Evolutionary conservation across 2,888 invertebrate species (phyloP), one percentile per base, ranked within the genome.

Genomic region (Helicoverpa assulta): DNA sequence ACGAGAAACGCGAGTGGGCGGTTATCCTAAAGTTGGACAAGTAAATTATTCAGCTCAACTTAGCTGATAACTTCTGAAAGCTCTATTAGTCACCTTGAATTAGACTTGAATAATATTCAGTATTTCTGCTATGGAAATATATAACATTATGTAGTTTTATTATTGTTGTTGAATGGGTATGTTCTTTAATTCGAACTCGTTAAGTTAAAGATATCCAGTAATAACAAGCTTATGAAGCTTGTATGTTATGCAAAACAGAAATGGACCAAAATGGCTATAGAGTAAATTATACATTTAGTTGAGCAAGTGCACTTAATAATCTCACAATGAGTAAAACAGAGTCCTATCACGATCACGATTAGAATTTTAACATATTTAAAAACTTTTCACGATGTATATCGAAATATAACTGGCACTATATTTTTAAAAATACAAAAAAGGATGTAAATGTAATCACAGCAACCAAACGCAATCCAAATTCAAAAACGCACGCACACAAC

Each of bases 401-500:
- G 2, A 37, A 37, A 37, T 37, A 37, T 37, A 40, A 40, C 40
- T 14, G 40, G 2, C 40, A 40, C 40, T 40, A 40, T 40, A 40
- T 40, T 40, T 40, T 40, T 12, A 14, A 18, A 37, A 33, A 33
- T 19, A 6, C 12, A 40, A 40, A 54, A 66, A 33, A 5, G 7
- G 5, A 26, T 21, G 1, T 21, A 21, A 18, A 12, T 4, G 2
- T 51, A 58, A 67, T 33, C 14, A 59, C 16, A 16, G 21, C 26
- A 63, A 43, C 57, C 19, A 60, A 55, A 68, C 52, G 47, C 61
- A 47, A 72, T 61, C 61, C 55, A 47, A 58, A 16, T 43, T 50
- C 58, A 62, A 64, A 40, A 33, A 29, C 61, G 65, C 70, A 56
- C 69, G 53, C 67, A 69, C 60, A 74, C 47, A 43, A 6, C 78